A percentile compares a stretch with the other conserved stretches of the same genome.
phyloP scores from a whole-genome alignment of 2,797 vertebrate genomes.

The Halcyon smyrnensis region DNA sequence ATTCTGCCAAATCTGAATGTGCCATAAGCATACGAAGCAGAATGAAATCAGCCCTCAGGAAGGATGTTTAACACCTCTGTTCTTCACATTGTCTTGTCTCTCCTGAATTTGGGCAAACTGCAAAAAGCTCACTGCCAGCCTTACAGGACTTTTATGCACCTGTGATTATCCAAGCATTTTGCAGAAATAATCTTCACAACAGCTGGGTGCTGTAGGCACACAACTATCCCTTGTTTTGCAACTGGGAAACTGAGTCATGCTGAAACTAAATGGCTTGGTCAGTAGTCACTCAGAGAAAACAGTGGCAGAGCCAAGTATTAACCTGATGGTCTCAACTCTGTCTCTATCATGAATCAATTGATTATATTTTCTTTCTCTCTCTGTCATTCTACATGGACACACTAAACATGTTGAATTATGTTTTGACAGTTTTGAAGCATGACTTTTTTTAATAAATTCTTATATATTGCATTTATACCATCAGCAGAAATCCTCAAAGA shows the following conservation, averaged over 20 bases:
- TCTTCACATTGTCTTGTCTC: slow-evolving; percentile 30
- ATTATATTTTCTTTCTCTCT: background rate
- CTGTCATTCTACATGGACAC: background rate
- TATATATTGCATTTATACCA: slow-evolving; percentile 16
- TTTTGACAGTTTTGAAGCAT: slow-evolving; percentile 34
- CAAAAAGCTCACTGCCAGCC: slow-evolving; percentile 19
- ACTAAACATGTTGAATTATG: slow-evolving; percentile 11
- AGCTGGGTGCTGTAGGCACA: slow-evolving; percentile 30
- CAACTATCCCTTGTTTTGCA: slow-evolving; percentile 14
- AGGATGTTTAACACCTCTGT: slow-evolving; percentile 38
- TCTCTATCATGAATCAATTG: background rate
- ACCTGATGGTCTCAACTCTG: background rate
- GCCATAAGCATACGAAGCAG: background rate
- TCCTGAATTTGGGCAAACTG: background rate
- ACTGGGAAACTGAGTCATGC: slow-evolving; percentile 21
- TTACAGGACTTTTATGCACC: background rate
- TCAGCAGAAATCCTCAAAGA: slow-evolving; percentile 28
- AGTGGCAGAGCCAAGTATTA: background rate
- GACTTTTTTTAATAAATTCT: background rate
- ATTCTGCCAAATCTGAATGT: background rate
- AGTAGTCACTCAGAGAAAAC: background rate
- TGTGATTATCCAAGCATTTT: background rate
- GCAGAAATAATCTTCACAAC: background rate
- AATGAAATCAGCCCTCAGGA: background rate
- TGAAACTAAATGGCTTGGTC: background rate